phyloP scores from a whole-genome alignment of 2,888 invertebrate species.

The Athripsodes cinereus region DNA sequence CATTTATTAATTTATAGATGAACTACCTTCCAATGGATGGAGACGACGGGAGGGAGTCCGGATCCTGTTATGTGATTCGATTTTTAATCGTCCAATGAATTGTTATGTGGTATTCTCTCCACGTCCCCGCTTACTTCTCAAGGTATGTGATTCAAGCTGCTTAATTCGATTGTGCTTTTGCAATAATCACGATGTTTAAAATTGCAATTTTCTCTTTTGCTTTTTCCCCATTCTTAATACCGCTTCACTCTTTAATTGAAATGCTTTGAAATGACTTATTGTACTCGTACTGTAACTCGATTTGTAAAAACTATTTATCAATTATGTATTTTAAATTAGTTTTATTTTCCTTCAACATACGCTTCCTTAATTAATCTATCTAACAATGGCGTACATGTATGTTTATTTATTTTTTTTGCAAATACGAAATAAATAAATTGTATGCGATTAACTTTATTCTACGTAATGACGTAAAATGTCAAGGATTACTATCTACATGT shows the following conservation, averaged over 20 bases:
- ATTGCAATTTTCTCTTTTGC: constrained; percentile 8
- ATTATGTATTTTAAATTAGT: no score
- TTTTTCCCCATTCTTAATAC: not conserved
- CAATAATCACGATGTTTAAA: constrained; percentile 16
- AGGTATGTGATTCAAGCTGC: constrained; percentile 23
- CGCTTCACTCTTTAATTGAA: not conserved
- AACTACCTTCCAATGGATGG: constrained; percentile 6
- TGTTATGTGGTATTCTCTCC: constrained; percentile 12
- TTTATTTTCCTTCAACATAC: no score
- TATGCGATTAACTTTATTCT: no score
- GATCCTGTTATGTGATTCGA: constrained; percentile 22
- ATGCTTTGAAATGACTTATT: not conserved
- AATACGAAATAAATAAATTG: no score
- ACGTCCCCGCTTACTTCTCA: constrained; percentile 16
- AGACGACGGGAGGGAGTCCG: not conserved
- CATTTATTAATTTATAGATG: constrained; percentile 28
- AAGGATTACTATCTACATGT: no score
- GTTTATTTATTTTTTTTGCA: no score
- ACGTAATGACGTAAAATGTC: no score
- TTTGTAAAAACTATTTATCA: not conserved
- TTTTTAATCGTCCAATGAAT: constrained; percentile 24
- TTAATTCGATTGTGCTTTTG: constrained; percentile 24
- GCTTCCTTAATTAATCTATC: no score
- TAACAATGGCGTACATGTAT: no score
- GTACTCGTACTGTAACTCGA: not conserved